Conservation (phyloP, 1,140 invertebrate species). For the Caenorhabditis remanei region DNA sequence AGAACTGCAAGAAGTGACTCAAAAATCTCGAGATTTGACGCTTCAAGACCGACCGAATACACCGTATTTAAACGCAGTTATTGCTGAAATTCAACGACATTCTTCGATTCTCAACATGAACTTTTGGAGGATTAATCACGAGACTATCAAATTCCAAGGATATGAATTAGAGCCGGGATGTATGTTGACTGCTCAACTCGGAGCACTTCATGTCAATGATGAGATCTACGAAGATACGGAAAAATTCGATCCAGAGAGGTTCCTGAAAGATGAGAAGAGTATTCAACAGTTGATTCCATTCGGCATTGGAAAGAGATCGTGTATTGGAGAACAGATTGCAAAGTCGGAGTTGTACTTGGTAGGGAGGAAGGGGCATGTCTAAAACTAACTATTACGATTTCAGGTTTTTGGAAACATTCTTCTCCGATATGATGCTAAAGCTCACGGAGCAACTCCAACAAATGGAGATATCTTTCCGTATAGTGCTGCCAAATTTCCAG, state of each 20-base stretch:
- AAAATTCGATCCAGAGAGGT: background rate
- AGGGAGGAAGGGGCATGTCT: background rate
- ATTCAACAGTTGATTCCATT: constrained; percentile 65
- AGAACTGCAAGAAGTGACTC: constrained; percentile 4
- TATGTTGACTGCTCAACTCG: constrained; percentile 3
- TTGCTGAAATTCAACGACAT: constrained; percentile 57
- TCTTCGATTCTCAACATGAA: constrained; percentile 59
- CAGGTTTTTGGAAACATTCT: background rate
- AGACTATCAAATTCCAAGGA: background rate
- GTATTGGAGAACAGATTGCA: constrained; percentile 61
- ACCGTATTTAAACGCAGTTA: constrained; percentile 38
- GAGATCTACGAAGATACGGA: background rate
- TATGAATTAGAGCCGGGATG: background rate
- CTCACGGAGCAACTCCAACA: constrained; percentile 2
- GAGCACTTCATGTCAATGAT: constrained; percentile 2
- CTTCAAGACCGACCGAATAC: constrained; percentile 3
- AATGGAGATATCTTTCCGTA: too few relatives aligned
- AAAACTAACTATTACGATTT: too few relatives aligned
- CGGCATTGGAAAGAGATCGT: constrained; percentile 64
- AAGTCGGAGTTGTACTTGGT: constrained; percentile 62
- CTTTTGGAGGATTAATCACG: constrained; percentile 16
- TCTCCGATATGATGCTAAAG: background rate
- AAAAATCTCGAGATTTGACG: background rate
- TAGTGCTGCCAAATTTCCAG: too few relatives aligned
- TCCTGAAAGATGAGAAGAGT: constrained; percentile 14